Percentiles rank a stretch among this genome's conserved stretches.
phyloP scores from a whole-genome alignment of 2,888 invertebrate genomes.

The Metalampra italica region DNA sequence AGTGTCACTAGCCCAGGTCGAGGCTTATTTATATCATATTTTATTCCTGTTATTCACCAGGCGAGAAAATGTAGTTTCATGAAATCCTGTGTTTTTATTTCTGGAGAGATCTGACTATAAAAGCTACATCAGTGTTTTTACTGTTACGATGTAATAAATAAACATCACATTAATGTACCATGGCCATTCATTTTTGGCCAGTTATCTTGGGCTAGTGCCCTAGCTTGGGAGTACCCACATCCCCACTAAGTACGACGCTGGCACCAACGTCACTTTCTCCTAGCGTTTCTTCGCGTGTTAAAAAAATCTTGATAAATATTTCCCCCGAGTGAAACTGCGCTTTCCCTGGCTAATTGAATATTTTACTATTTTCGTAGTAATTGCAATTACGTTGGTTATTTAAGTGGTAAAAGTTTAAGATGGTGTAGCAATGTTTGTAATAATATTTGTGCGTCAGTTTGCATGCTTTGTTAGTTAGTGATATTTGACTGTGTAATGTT shows the following conservation, averaged over 20 bases:
- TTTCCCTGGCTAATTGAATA: conserved; percentile 70
- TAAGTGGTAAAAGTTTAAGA: conserved; percentile 40
- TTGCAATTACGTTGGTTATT: conserved; percentile 56
- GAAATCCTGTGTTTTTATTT: too few relatives aligned
- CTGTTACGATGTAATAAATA: too few relatives aligned
- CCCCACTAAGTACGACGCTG: neutral
- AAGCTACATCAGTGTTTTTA: too few relatives aligned
- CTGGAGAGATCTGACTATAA: too few relatives aligned
- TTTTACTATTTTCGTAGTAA: conserved; percentile 60
- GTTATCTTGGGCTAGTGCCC: too few relatives aligned
- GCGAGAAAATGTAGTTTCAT: neutral
- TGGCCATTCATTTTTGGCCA: too few relatives aligned
- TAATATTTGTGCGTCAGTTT: conserved; percentile 22
- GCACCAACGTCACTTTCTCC: conserved; percentile 12
- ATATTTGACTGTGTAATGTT: conserved; percentile 68
- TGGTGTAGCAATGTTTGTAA: conserved; percentile 42
- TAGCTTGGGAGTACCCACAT: too few relatives aligned
- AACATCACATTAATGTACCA: too few relatives aligned
- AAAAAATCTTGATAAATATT: conserved; percentile 71
- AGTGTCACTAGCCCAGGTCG: too few relatives aligned
- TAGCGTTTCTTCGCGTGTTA: conserved; percentile 70
- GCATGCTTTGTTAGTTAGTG: conserved; percentile 65
- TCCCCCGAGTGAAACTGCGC: conserved; percentile 64
- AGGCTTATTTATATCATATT: too few relatives aligned
- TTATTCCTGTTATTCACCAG: neutral